Percentiles rank a stretch among this genome's conserved stretches.
These are phyloP conservation scores for Chrysolina americana DNA, from an alignment of 2,888 invertebrate genomes.

Conservation along the genomic window DNA sequence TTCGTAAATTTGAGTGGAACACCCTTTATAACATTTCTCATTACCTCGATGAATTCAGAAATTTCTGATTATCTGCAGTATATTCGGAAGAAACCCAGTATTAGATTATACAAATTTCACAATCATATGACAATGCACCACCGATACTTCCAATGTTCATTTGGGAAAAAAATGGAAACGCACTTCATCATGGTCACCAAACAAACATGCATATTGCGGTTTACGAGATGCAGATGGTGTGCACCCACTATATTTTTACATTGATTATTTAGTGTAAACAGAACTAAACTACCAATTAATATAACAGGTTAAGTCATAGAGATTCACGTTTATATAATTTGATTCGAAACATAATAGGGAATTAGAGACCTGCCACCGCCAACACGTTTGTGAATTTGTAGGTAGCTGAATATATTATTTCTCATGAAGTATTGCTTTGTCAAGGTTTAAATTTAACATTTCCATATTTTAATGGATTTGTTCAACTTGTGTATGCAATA, in stretches of 20 bases:
- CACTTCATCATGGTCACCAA: neutral
- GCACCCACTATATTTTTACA: neutral
- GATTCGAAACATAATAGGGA: neutral
- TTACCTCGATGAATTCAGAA: too few relatives aligned
- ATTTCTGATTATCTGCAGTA: too few relatives aligned
- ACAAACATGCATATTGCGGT: neutral
- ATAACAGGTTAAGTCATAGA: neutral
- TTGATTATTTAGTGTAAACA: neutral
- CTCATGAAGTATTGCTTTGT: constrained; percentile 41
- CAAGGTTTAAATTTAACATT: constrained; percentile 35
- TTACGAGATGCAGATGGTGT: constrained; percentile 1
- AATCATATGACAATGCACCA: too few relatives aligned
- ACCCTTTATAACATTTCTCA: too few relatives aligned
- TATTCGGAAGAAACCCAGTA: too few relatives aligned
- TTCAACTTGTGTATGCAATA: neutral
- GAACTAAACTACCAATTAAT: neutral
- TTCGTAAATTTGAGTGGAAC: too few relatives aligned
- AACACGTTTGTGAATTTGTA: constrained; percentile 1
- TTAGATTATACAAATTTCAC: too few relatives aligned
- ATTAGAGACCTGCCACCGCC: neutral
- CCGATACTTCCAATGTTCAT: too few relatives aligned
- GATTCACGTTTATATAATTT: neutral
- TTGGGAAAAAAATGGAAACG: too few relatives aligned
- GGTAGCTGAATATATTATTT: constrained; percentile 27
- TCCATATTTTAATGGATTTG: constrained; percentile 36